Percentiles rank a stretch among this genome's conserved stretches.
phyloP scores from a whole-genome alignment of 2,797 vertebrate species.

The Sandelia bainsii region DNA sequence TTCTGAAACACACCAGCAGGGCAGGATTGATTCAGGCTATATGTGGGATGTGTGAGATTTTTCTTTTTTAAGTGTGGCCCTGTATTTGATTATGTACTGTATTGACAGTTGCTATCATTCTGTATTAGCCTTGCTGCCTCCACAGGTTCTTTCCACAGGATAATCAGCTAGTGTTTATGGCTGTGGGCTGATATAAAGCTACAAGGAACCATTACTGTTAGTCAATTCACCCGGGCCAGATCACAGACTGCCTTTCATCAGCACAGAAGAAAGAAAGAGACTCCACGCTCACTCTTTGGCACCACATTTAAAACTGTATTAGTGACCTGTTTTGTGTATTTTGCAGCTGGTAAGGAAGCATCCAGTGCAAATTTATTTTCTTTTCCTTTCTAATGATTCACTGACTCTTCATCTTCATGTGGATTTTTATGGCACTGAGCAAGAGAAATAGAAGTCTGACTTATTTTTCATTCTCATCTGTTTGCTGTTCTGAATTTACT shows the following conservation, averaged over 20 bases:
- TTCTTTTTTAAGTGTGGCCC: constrained; percentile 42
- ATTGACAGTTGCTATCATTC: constrained; percentile 70
- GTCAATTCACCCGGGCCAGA: constrained; percentile 57
- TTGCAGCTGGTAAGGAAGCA: constrained; percentile 5
- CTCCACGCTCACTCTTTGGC: constrained; percentile 24
- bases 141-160: constrained; percentile 44
- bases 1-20: constrained; percentile 60
- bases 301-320: constrained; percentile 38
- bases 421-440: constrained; percentile 11
- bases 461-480: constrained; percentile 13
- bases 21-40: constrained; percentile 69
- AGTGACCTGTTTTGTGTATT: constrained; percentile 40
- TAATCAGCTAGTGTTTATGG: constrained; percentile 64
- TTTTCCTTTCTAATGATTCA: constrained; percentile 5
- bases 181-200: constrained; percentile 50
- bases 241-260: constrained; percentile 59
- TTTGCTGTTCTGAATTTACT: constrained; percentile 34
- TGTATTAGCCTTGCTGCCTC: constrained; percentile 60
- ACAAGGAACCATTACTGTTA: constrained; percentile 53
- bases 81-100: constrained; percentile 75
- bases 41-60: constrained; percentile 53
- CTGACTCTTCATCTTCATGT: constrained; percentile 6
- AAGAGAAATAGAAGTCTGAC: constrained; percentile 13
- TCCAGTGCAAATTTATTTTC: constrained; percentile 12
- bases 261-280: constrained; percentile 26